Evolutionary conservation across 1,140 invertebrate genomes (phyloP).

Genomic region (Panulirus ornatus): DNA sequence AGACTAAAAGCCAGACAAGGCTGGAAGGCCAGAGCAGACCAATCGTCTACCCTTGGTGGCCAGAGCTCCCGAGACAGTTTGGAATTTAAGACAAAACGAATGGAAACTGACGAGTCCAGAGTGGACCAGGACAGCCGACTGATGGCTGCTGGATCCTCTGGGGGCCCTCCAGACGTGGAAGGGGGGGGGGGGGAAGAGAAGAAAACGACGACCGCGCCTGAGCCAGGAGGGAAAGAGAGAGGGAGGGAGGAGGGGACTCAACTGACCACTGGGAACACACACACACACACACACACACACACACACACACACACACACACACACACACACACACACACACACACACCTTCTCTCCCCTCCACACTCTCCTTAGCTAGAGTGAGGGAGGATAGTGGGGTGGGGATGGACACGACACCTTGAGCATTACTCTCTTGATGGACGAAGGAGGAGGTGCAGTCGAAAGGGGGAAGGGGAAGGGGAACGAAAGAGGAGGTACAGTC

Average conservation of each 20-base stretch:
- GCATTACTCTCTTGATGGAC: no score
- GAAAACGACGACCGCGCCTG: neutral
- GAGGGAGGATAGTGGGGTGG: no score
- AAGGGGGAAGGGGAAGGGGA: no score
- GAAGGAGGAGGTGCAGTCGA: no score
- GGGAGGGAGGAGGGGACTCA: neutral
- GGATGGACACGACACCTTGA: no score
- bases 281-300: no score
- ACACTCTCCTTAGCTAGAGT: no score
- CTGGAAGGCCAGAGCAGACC: neutral
- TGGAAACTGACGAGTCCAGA: conserved; percentile 28
- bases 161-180: neutral
- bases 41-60: neutral
- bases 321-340: no score
- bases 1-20: neutral
- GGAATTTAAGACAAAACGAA: conserved; percentile 52
- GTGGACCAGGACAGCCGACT: conserved; percentile 44
- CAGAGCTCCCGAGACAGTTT: conserved; percentile 17
- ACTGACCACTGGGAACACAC: conserved; percentile 28
- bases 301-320: no score
- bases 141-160: conserved; percentile 27
- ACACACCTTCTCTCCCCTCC: no score
- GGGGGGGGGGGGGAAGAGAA: neutral
- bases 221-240: neutral
- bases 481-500: no score